Percentiles rank a stretch among this genome's conserved stretches.
Conservation (phyloP, 2,888 invertebrate species). For the Quadriops clusia region DNA sequence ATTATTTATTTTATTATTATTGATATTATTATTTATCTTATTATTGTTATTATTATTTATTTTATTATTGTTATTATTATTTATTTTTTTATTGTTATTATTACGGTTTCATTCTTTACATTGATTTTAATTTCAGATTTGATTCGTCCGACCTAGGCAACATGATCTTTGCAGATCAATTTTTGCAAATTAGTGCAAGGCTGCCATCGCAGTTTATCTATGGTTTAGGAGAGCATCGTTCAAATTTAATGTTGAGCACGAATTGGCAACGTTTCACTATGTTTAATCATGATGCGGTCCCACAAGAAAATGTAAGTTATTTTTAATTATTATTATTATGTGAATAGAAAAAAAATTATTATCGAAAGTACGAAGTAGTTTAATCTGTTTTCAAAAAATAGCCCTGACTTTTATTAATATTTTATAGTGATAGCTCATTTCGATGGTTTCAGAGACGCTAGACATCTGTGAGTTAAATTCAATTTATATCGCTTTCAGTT, state of each 20-base stretch:
- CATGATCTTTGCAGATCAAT: constrained; percentile 63
- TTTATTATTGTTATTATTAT: constrained; percentile 5
- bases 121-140: constrained; percentile 52
- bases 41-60: no score
- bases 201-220: constrained; percentile 54
- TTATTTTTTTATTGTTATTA: constrained; percentile 12
- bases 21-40: no score
- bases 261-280: constrained; percentile 58
- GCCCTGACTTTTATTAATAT: no score
- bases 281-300: constrained; percentile 57
- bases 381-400: no score
- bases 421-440: no score
- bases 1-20: no score
- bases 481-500: no score
- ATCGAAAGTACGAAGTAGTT: no score
- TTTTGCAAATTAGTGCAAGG: constrained; percentile 53
- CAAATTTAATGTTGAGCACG: constrained; percentile 47
- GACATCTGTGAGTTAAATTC: no score
- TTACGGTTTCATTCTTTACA: no score
- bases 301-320: constrained; percentile 48
- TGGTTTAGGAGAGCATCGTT: constrained; percentile 63
- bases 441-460: no score
- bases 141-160: constrained; percentile 55
- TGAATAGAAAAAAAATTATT: background rate
- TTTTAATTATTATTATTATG: constrained; percentile 4